Evolutionary conservation across 2,888 invertebrate species (phyloP), one percentile per base, ranked within the genome.

Genomic region (Drosophila buzzatii): DNA sequence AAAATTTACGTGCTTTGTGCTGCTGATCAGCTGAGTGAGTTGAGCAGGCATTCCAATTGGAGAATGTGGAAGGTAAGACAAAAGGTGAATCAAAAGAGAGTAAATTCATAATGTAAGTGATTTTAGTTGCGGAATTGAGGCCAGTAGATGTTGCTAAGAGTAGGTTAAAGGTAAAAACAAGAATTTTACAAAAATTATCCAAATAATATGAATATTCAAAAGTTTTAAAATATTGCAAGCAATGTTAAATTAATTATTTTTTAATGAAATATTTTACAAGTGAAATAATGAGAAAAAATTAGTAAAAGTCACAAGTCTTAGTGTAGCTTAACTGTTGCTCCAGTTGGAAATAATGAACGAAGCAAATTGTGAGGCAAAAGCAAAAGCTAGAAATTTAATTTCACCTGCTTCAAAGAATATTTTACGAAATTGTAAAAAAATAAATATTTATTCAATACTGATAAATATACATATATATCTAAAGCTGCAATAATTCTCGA

Each of bases 21-120:
- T 64, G 55, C 49, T 23, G 65, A 67, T 67, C 67, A 42, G 12
- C 14, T 41, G 45, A 47, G 27, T 41, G 41, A 49, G 12, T n/a
- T 20, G 14, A 64, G 27, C 55, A 27, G 27, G 8, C 23, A 47
- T 42, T 64, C 55, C 55, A 63, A 39, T 18, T 18, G 9, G 9
- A 47, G 12, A 14, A 12, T 39, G 31, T 18, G 31, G 33, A 35
- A 18, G 51, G 7, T 18, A 35, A 49, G 18, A n/a, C 20, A 59
- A 37, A 18, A 14, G 18, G 16, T 47, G 33, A 31, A 42, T 12
- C 55, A 27, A 27, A 45, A 23, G 3, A 23, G 10, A 27, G 7
- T 14, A 6, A 27, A 27, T 27, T 27, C 3, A 27, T 27, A 27
- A 23, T 44, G 44, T 12, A 20, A 44, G 2, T 12, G 20, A 12